Conservation (phyloP, 2,113 vertebrate genomes). For the Azemiops feae region DNA sequence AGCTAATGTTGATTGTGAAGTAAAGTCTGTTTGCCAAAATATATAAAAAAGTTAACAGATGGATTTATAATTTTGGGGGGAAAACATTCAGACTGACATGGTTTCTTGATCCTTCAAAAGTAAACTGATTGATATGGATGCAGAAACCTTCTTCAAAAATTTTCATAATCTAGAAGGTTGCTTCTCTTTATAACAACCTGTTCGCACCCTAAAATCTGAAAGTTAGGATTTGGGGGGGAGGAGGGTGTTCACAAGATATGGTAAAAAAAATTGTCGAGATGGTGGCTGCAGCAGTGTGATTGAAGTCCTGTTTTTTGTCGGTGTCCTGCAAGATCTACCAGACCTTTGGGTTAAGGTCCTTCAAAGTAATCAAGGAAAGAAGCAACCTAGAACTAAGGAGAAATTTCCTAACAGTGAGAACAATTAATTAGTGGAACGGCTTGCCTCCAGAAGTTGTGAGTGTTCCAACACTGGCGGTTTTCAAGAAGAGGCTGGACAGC, state of each 20-base stretch:
- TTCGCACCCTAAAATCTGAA: background rate
- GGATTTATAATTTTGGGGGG: background rate
- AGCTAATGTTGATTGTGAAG: conserved; percentile 6
- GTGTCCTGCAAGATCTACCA: background rate
- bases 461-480: too few relatives aligned
- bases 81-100: background rate
- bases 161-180: background rate
- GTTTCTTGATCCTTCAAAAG: background rate
- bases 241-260: background rate
- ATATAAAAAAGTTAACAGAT: background rate
- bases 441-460: too few relatives aligned
- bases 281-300: background rate
- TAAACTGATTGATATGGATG: background rate
- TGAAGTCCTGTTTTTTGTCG: background rate
- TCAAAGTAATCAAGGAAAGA: background rate
- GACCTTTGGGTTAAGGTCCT: background rate
- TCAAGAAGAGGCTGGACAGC: too few relatives aligned
- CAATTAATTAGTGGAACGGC: too few relatives aligned
- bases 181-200: too few relatives aligned
- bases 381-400: too few relatives aligned
- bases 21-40: background rate
- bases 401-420: too few relatives aligned
- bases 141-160: background rate
- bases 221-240: background rate
- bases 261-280: background rate